These are phyloP conservation scores for Drosophila koepferae DNA, from an alignment of 2,888 invertebrate genomes.

Conservation along the genomic window DNA sequence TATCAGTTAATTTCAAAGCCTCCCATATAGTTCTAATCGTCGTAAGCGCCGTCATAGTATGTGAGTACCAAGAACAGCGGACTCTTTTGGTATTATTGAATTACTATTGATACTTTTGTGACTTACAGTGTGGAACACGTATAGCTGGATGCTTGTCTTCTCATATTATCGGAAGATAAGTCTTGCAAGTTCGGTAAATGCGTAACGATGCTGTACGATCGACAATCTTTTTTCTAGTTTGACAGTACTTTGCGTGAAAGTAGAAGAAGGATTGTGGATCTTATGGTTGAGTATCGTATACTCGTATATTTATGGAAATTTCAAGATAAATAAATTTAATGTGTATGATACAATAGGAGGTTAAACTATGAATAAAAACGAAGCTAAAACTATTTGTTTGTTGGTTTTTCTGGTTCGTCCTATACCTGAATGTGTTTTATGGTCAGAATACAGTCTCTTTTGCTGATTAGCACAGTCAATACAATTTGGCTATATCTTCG, in stretches of 20 bases:
- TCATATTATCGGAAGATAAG: slow-evolving; percentile 37
- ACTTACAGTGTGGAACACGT: slow-evolving; percentile 29
- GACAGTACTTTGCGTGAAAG: neutral
- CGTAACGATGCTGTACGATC: slow-evolving; percentile 6
- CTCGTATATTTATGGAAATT: neutral
- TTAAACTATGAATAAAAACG: neutral
- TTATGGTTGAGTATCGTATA: neutral
- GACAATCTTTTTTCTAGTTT: neutral
- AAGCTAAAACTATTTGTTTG: neutral
- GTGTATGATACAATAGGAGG: neutral
- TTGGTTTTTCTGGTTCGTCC: neutral
- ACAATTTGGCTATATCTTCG: slow-evolving; percentile 13
- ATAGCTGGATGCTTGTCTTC: slow-evolving; percentile 54
- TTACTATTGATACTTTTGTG: neutral
- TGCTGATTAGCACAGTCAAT: slow-evolving; percentile 22
- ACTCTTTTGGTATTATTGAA: neutral
- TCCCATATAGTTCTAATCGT: accelerated
- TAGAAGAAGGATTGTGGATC: neutral
- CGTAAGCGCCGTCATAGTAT: neutral
- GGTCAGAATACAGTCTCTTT: slow-evolving; percentile 36
- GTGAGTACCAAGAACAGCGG: slow-evolving; percentile 20
- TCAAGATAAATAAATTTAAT: neutral
- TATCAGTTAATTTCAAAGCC: accelerated
- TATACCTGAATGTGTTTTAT: neutral
- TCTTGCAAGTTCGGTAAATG: neutral